Conservation (phyloP, 2,797 vertebrate genomes). For the Epinephelus awoara region DNA sequence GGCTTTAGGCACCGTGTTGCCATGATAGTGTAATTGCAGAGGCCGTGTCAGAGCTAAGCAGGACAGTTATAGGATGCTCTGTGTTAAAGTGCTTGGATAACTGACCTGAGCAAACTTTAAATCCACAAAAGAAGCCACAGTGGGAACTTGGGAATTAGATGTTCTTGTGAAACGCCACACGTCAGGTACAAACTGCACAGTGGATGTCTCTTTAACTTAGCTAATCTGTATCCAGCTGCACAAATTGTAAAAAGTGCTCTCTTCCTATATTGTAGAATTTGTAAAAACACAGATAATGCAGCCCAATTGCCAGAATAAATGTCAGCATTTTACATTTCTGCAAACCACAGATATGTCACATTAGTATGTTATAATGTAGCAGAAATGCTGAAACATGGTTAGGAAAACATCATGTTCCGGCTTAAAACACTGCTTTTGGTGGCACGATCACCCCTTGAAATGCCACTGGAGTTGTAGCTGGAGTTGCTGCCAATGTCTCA, state of each 20-base stretch:
- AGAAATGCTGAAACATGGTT: too few species aligned
- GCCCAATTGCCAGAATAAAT: not conserved
- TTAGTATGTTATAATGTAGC: too few species aligned
- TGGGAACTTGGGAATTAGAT: slow-evolving; percentile 40
- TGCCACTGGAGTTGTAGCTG: too few species aligned
- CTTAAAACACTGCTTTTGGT: too few species aligned
- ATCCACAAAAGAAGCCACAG: slow-evolving; percentile 43
- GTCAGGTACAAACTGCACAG: slow-evolving; percentile 20
- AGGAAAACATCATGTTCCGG: too few species aligned
- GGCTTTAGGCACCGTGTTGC: slow-evolving; percentile 59
- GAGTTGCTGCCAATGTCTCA: too few species aligned
- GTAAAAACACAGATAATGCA: not conserved
- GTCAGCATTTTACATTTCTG: too few species aligned
- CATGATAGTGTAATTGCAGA: slow-evolving; percentile 63
- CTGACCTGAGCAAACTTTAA: slow-evolving; percentile 43
- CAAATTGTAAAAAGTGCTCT: slow-evolving; percentile 16
- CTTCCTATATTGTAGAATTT: slow-evolving; percentile 17
- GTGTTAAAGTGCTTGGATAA: slow-evolving; percentile 48
- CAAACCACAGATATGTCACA: too few species aligned
- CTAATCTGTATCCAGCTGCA: slow-evolving; percentile 3
- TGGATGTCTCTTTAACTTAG: slow-evolving; percentile 20
- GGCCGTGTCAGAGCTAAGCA: slow-evolving; percentile 46
- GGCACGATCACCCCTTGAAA: too few species aligned
- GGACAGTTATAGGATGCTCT: slow-evolving; percentile 36
- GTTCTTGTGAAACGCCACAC: slow-evolving; percentile 30